Conservation (phyloP, 2,888 invertebrate species). For the Papilio gigon region DNA sequence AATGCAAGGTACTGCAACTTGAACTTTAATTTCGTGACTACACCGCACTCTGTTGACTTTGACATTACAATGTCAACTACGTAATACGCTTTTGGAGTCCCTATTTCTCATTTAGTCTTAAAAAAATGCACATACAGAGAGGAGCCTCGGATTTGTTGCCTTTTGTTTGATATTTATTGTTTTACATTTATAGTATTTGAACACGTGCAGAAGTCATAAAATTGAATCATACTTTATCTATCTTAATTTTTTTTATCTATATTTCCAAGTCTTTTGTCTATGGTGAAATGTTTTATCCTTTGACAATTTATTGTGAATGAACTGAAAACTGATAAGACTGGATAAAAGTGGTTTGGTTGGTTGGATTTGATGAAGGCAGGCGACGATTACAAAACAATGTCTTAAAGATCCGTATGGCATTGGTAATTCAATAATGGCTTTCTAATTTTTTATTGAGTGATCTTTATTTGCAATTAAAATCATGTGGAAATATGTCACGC, state of each 20-base stretch:
- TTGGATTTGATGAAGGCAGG: neutral
- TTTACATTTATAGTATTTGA: too few relatives aligned
- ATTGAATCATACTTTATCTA: too few relatives aligned
- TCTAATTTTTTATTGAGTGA: slow-evolving; percentile 42
- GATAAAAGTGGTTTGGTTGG: neutral
- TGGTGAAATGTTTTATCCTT: too few relatives aligned
- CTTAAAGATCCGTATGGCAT: slow-evolving; percentile 33
- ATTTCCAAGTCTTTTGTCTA: too few relatives aligned
- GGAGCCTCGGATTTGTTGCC: too few relatives aligned
- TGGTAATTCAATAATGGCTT: slow-evolving; percentile 20
- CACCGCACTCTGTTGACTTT: neutral
- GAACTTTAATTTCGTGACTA: neutral
- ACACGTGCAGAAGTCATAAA: too few relatives aligned
- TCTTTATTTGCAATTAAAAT: slow-evolving; percentile 43
- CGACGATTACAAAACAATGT: slow-evolving; percentile 20
- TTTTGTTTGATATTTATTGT: too few relatives aligned
- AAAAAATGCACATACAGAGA: too few relatives aligned
- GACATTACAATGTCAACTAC: neutral
- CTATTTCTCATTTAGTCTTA: too few relatives aligned
- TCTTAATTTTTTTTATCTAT: too few relatives aligned
- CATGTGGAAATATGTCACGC: slow-evolving; percentile 83
- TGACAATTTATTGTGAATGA: neutral
- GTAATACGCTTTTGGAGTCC: neutral
- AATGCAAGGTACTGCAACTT: neutral
- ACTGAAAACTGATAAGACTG: neutral